Conservation (phyloP, 2,888 invertebrate species). For the Lordiphosa andalusiaca region DNA sequence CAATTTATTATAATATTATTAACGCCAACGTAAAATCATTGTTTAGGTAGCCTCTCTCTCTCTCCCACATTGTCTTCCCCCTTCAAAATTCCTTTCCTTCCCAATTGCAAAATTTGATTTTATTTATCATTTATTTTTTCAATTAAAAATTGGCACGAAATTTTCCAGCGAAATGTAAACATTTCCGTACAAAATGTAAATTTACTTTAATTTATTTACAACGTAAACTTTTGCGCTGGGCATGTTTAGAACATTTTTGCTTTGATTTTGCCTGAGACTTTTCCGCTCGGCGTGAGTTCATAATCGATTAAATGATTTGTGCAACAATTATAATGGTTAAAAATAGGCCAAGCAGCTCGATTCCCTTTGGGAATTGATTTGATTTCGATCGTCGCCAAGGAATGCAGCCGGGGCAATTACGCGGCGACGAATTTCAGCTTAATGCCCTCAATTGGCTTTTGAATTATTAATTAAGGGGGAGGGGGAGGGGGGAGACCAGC, state of each 20-base stretch:
- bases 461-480: slow-evolving; percentile 73
- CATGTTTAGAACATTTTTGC: slow-evolving; percentile 40
- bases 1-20: too few relatives aligned
- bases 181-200: slow-evolving; percentile 34
- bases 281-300: slow-evolving; percentile 4
- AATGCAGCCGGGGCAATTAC: slow-evolving; percentile 65
- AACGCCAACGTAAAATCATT: too few relatives aligned
- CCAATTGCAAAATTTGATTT: background rate
- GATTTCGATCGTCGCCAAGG: slow-evolving; percentile 67
- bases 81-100: background rate
- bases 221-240: slow-evolving; percentile 35
- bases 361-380: slow-evolving; percentile 55
- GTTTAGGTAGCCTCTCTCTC: slow-evolving; percentile 1
- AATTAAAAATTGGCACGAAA: slow-evolving; percentile 8
- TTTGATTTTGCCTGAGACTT: slow-evolving; percentile 33
- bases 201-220: slow-evolving; percentile 39
- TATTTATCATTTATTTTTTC: background rate
- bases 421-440: slow-evolving; percentile 63
- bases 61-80: too few relatives aligned
- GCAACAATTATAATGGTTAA: slow-evolving; percentile 19
- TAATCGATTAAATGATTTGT: slow-evolving; percentile 28
- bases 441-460: slow-evolving; percentile 73
- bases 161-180: slow-evolving; percentile 24
- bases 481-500: slow-evolving; percentile 43
- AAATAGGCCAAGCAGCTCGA: slow-evolving; percentile 21